Base-by-base conservation (phyloP, 2,888 invertebrate genomes). In the Nomada fabriciana region DNA sequence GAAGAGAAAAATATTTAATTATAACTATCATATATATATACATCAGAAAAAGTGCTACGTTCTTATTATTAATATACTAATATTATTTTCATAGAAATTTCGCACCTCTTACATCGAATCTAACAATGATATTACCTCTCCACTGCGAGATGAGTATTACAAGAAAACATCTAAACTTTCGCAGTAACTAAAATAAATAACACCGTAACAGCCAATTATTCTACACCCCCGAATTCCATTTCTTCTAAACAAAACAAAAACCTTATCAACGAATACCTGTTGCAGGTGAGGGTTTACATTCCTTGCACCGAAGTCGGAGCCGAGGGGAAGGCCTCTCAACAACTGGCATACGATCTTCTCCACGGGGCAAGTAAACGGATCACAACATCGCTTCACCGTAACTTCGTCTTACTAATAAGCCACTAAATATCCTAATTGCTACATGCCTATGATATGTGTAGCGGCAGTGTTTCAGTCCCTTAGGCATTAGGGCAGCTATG, bases 281-380 rank as follows among this genome's bases (percentile, higher is more conserved):
- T 79, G 90, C 92, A 96, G 96, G 95, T 91, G 96, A 97, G 92
- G 96, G 96, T 84, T 94, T 96, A 91, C 95, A 95, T 88, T 96
- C 96, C 89, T 94, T 97, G 93, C 96, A 97, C 93, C 96, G 97
- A 93, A 97, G 97, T 89, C 95, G 97, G 93, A 97, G 97, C 94
- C 96, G 97, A 94, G 96, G 97, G 90, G 97, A 97, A 93, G 96
- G 97, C 91, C 95, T 97, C 91, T 97, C 97, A 94, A 95, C 95
- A 85, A 95, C 96, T 88, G 97, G 97, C 88, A 95, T 95, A 86
- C 94, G 95, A 90, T 93, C 94, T 83, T 94, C 94, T 88, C 94
- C 95, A 78, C 94, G 94, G 88, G 94, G 94, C 91, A 95, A 95
- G 92, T 95, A 90, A 93, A n/a, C 53, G 47, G 47, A 53, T n/a